phyloP scores from a whole-genome alignment of 2,113 vertebrate genomes.

The Cebus imitator region DNA sequence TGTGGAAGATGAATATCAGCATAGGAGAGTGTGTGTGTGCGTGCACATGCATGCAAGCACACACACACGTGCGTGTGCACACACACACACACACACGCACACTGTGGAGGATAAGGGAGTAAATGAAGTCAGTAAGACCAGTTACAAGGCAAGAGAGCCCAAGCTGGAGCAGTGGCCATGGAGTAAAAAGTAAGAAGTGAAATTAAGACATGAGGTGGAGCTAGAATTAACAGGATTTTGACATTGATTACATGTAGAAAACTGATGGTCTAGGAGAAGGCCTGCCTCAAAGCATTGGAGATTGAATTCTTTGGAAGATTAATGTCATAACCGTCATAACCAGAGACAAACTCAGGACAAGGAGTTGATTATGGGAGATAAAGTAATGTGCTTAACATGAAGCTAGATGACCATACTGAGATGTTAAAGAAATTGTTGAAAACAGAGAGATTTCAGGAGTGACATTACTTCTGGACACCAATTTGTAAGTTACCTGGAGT shows the following conservation, averaged over 20 bases:
- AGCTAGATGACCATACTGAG: neutral
- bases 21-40: neutral
- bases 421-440: neutral
- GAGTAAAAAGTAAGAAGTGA: neutral
- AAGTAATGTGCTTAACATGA: neutral
- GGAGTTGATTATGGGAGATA: neutral
- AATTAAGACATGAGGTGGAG: neutral
- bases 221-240: neutral
- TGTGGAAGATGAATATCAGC: neutral
- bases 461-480: neutral
- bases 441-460: neutral
- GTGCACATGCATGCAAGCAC: rapidly evolving
- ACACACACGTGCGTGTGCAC: no score
- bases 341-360: neutral
- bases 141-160: neutral
- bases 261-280: neutral
- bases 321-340: neutral
- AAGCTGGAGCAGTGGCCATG: neutral
- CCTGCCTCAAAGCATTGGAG: neutral
- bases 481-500: neutral
- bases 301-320: neutral
- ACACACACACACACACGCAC: no score
- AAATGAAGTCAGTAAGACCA: neutral
- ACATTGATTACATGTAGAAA: neutral
- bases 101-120: neutral